Evolutionary conservation across 2,113 vertebrate species (phyloP), one percentile per base, ranked within the genome.

Genomic region (Pyrgilauda ruficollis): DNA sequence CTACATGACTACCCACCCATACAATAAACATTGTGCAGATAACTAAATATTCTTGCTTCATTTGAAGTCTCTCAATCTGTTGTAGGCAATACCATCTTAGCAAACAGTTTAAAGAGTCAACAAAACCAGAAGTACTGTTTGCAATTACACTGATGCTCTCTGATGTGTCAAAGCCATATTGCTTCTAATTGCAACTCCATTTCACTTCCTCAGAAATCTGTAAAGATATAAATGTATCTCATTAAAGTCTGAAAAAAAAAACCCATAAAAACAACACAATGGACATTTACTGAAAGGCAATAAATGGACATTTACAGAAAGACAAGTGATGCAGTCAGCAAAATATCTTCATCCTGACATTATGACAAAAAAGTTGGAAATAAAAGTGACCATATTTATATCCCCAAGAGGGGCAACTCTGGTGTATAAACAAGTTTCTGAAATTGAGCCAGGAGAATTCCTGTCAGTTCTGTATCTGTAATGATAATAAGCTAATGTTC

Each of bases 231-330:
- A 89, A 84, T 64, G 73, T 19, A 72, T 19, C 27, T 66, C 66
- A 90, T 84, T 80, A 92, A 70, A 89, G 24, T 43, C 55, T 35
- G 15, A 23, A 70, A 95, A 77, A 37, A 37, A 76, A 62, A 37
- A 2, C 1, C 10, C 41, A 74, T 35, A 58, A 91, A 89, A 79
- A 9, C 30, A 76, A 55, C 31, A 68, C 55, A 87, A 79, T 15
- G 12, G 30, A 15, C 68, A 88, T 41, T 96, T 96, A 88, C 49
- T 41, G 75, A 67, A 84, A 84, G 35, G 33, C 14, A 43, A 21
- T 44, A 94, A 90, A 84, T n/a, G 26, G 73, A 31, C 46, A 91
- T 70, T 95, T 96, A 94, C 89, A 72, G 78, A 82, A 92, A 92
- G 9, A 58, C 46, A 61, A 74, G 44, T 37, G 37, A 89, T 78